Percentiles rank a stretch among this genome's conserved stretches.
These are phyloP conservation scores for Brenthis hecate DNA, from an alignment of 2,888 invertebrate genomes.

Conservation along the genomic window DNA sequence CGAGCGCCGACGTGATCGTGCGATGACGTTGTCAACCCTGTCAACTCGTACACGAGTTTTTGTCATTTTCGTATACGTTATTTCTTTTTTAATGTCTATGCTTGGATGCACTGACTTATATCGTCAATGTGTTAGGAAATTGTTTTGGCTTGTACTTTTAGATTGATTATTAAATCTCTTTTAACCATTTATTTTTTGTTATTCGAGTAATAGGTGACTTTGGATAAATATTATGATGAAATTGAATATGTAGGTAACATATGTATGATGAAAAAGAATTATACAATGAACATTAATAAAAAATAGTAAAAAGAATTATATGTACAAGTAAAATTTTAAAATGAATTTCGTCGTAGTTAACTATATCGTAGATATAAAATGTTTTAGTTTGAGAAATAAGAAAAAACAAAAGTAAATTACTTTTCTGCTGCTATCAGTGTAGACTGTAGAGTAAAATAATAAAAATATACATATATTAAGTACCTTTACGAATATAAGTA, in stretches of 20 bases:
- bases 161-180: not conserved
- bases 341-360: not conserved
- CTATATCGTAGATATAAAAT: too few species aligned
- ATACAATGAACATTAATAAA: too few species aligned
- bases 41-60: slow-evolving; percentile 66
- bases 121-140: slow-evolving; percentile 42
- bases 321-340: not conserved
- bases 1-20: slow-evolving; percentile 51
- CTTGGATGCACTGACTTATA: slow-evolving; percentile 37
- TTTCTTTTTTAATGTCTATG: slow-evolving; percentile 41
- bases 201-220: not conserved
- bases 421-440: too few species aligned
- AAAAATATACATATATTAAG: too few species aligned
- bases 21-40: slow-evolving; percentile 54
- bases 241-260: too few species aligned
- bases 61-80: slow-evolving; percentile 57
- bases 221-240: too few species aligned
- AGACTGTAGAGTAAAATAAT: too few species aligned
- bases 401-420: too few species aligned
- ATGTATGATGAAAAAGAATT: too few species aligned
- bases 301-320: too few species aligned
- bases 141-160: slow-evolving; percentile 23
- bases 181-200: not conserved
- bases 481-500: too few species aligned
- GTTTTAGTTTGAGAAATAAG: too few species aligned